Base-by-base conservation (phyloP, 1,140 invertebrate genomes). In the Zelostemma sp. region DNA sequence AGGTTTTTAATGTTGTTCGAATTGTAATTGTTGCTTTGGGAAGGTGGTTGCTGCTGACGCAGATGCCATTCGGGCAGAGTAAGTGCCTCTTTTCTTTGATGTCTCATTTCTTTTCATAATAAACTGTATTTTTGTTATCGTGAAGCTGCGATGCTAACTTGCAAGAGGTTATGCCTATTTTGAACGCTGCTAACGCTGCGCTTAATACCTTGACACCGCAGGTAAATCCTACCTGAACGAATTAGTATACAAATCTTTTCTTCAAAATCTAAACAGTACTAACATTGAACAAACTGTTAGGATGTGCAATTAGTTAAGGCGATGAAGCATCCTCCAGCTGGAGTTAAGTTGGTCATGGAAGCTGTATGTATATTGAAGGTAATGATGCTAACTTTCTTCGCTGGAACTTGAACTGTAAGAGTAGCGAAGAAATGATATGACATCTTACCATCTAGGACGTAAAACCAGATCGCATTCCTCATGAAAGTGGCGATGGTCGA, bases 241-340 rank as follows among this genome's bases (percentile, higher is more conserved):
- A n/a, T n/a, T n/a, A n/a, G n/a, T n/a, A n/a, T n/a, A n/a, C n/a
- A n/a, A n/a, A n/a, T n/a, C n/a, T n/a, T n/a, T n/a, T n/a, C n/a
- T n/a, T n/a, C n/a, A n/a, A n/a, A n/a, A n/a, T n/a, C n/a, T n/a
- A n/a, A n/a, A n/a, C n/a, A n/a, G n/a, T n/a, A n/a, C n/a, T n/a
- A n/a, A n/a, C n/a, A n/a, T n/a, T n/a, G n/a, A n/a, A n/a, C n/a
- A n/a, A n/a, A n/a, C n/a, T n/a, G n/a, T n/a, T n/a, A n/a, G 21
- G 97, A 99, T 85, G 97, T 99, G 62, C 94, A 95, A 33, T 90
- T 97, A 47, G 94, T 99, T 8, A 98, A 97, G 85, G 92, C 96
- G 1, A 99, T 99, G 97, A 98, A 97, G 85, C 95, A 94, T 86
- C 97, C 97, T 1, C 97, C 97, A 0, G 91, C 92, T 76, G 95